Evolutionary conservation across 2,797 vertebrate genomes (phyloP).

Genomic region (Aeoliscus strigatus): DNA sequence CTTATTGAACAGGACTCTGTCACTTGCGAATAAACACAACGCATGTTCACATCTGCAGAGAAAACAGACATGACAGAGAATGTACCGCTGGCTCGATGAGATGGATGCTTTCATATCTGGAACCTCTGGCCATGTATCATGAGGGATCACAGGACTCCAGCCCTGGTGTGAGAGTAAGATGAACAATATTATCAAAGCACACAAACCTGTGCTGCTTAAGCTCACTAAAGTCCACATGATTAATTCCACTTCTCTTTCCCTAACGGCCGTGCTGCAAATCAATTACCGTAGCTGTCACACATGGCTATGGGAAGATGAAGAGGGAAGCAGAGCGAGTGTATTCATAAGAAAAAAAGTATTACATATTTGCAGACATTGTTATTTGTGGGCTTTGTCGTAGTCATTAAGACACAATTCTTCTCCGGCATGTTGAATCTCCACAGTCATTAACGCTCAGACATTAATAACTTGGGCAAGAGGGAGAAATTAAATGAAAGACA

Average conservation of each 20-base stretch:
- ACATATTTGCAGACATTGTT: conserved; percentile 48
- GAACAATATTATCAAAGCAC: conserved; percentile 5
- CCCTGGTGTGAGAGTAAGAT: conserved; percentile 11
- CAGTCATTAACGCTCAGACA: conserved; percentile 56
- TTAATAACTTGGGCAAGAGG: conserved; percentile 53
- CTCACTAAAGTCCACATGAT: conserved; percentile 25
- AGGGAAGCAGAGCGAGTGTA: conserved; percentile 10
- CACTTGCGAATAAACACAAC: conserved; percentile 24
- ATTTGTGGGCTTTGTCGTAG: conserved; percentile 49
- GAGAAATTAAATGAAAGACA: conserved; percentile 51
- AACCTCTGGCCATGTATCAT: too few relatives aligned
- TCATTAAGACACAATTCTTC: too few relatives aligned
- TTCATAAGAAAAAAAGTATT: conserved; percentile 18
- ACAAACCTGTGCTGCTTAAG: conserved; percentile 8
- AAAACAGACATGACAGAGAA: conserved; percentile 12
- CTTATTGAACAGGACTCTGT: conserved; percentile 28
- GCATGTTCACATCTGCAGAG: too few relatives aligned
- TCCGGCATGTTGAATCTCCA: conserved; percentile 26
- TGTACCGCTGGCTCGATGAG: too few relatives aligned
- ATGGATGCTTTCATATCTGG: too few relatives aligned
- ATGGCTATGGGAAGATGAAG: conserved; percentile 34
- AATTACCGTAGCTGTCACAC: conserved; percentile 23
- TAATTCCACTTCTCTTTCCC: conserved; percentile 34
- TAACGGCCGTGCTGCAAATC: conserved; percentile 32
- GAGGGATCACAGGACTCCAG: conserved; percentile 2